phyloP scores from a whole-genome alignment of 35 echinoderm and acorn worm genomes.

The Diadema setosum region DNA sequence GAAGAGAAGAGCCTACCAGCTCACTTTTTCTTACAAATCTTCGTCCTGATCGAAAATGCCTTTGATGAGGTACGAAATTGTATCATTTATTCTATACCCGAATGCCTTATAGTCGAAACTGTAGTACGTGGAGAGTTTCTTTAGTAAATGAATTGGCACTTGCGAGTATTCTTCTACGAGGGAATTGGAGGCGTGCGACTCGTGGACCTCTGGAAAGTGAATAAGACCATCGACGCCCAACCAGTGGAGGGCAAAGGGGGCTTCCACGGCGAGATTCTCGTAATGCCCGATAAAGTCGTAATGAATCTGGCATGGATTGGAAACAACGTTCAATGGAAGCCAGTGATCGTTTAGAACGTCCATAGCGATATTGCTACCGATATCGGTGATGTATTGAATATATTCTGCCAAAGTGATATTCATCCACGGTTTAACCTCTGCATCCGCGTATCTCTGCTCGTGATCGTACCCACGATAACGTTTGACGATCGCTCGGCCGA shows the following conservation, averaged over 20 bases:
- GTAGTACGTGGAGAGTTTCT: constrained; percentile 28
- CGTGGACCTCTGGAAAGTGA: constrained; percentile 35
- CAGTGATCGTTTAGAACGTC: constrained; percentile 55
- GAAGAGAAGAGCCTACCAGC: no score
- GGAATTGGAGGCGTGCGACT: background rate
- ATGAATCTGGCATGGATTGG: constrained; percentile 47
- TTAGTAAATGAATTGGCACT: constrained; percentile 26
- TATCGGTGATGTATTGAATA: constrained; percentile 55
- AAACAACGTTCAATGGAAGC: constrained; percentile 51
- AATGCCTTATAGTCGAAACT: constrained; percentile 54
- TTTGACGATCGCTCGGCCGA: constrained; percentile 31
- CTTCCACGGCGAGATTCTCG: constrained; percentile 67
- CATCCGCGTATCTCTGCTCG: background rate
- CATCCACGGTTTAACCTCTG: background rate
- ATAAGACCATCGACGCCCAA: constrained; percentile 9
- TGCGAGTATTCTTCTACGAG: constrained; percentile 24
- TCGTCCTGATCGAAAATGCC: background rate
- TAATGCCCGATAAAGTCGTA: constrained; percentile 82
- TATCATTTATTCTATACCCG: constrained; percentile 42
- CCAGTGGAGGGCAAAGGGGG: constrained; percentile 46
- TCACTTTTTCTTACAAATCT: background rate
- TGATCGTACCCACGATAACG: constrained; percentile 16
- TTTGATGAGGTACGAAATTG: background rate
- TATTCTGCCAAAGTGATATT: constrained; percentile 62
- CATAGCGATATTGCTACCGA: background rate